These are phyloP conservation scores for Argentina silus DNA, from an alignment of 2,797 vertebrate genomes.

Conservation along the genomic window DNA sequence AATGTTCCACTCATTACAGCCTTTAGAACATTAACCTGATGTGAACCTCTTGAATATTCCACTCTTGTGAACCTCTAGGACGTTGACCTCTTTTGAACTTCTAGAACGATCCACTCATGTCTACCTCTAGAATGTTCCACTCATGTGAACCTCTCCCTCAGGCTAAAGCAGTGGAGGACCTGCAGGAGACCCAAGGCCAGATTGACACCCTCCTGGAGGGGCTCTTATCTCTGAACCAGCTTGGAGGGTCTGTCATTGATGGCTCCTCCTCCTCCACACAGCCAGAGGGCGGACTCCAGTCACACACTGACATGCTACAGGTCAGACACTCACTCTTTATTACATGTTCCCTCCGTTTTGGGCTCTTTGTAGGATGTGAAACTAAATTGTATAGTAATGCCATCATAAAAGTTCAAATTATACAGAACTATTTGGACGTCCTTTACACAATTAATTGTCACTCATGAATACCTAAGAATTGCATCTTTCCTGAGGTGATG, in stretches of 20 bases:
- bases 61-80: background rate
- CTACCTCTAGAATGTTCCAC: too few species aligned
- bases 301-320: slow-evolving; percentile 86
- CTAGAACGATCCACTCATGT: background rate
- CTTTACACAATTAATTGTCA: too few species aligned
- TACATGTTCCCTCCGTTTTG: background rate
- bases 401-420: too few species aligned
- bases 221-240: slow-evolving; percentile 59
- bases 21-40: too few species aligned
- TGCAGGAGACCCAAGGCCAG: slow-evolving; percentile 87
- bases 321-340: slow-evolving; percentile 63
- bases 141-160: slow-evolving; percentile 42
- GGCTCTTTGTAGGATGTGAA: background rate
- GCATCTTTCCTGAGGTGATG: too few species aligned
- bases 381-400: background rate
- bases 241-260: slow-evolving; percentile 40
- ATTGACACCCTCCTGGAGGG: slow-evolving; percentile 85
- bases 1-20: too few species aligned
- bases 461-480: too few species aligned
- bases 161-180: slow-evolving; percentile 91
- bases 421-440: too few species aligned
- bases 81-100: too few species aligned
- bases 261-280: slow-evolving; percentile 31
- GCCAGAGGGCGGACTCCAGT: slow-evolving; percentile 76
- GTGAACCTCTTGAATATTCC: background rate